Base-by-base conservation (phyloP, 2,888 invertebrate species). In the Idaea biselata region DNA sequence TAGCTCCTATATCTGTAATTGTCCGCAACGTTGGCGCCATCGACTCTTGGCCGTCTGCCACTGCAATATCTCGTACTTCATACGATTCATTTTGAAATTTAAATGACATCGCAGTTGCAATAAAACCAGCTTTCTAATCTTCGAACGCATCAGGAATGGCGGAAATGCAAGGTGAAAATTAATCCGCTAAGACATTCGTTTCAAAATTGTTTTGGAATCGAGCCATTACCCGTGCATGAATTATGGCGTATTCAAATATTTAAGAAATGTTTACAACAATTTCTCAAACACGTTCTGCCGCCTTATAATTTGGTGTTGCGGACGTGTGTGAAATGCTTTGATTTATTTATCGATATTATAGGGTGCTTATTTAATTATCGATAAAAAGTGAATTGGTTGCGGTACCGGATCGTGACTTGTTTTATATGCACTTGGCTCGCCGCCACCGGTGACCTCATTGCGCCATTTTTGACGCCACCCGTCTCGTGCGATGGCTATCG, bases 371-470 rank as follows among this genome's bases (percentile, higher is more conserved):
- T 72, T 75, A 73, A 73, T 70, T 77, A 75, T 78, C 74, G 76
- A 81, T 81, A 76, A 81, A 79, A 81, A 77, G 70, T 76, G 76
- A 70, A 75, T 70, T 78, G 68, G 77, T 78, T 77, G 75, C 55
- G 75, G 71, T 65, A 74, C 71, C 74, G 78, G 71, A 72, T 76
- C 78, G 75, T 78, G 80, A 81, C 78, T 80, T 74, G 80, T 74
- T 82, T 76, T 74, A 74, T 77, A 80, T 87, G 88, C 88, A 89
- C 83, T 89, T 90, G 90, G 90, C 90, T 78, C 79, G 74, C 71
- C 79, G 87, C 90, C 89, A 90, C 82, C 69, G 78, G 76, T 87
- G 89, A 89, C 89, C 88, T 89, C 89, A 88, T 87, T 88, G 87
- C 82, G 74, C 80, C 80, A 80, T 83, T 89, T 89, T 89, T 84